phyloP scores from a whole-genome alignment of 2,113 vertebrate genomes.

The Poicephalus meyeri region DNA sequence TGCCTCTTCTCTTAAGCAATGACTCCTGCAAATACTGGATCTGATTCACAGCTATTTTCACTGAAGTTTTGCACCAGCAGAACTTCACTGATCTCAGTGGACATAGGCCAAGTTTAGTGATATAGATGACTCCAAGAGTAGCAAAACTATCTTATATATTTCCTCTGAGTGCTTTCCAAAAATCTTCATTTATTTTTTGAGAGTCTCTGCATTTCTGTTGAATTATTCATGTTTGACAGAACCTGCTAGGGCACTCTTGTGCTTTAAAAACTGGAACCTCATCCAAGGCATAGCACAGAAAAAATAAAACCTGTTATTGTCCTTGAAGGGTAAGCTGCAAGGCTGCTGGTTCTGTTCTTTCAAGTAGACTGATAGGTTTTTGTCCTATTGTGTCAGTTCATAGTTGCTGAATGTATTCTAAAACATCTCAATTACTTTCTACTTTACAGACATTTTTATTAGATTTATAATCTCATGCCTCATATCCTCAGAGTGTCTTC shows the following conservation, averaged over 20 bases:
- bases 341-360: slow-evolving; percentile 8
- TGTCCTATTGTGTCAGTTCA: neutral
- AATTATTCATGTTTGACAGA: slow-evolving; percentile 34
- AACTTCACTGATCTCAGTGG: neutral
- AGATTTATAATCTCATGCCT: slow-evolving; percentile 49
- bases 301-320: neutral
- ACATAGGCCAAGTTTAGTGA: neutral
- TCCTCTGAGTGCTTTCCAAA: neutral
- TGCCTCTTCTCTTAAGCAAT: neutral
- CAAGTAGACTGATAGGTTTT: slow-evolving; percentile 16
- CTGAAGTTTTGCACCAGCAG: neutral
- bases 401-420: slow-evolving; percentile 11
- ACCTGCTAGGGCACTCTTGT: neutral
- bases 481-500: slow-evolving; percentile 29
- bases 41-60: neutral
- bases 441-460: slow-evolving; percentile 55
- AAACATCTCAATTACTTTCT: slow-evolving; percentile 56
- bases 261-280: slow-evolving; percentile 23
- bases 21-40: neutral
- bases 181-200: neutral
- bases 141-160: neutral
- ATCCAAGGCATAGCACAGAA: slow-evolving; percentile 16
- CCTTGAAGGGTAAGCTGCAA: slow-evolving; percentile 31
- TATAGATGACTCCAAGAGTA: neutral
- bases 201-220: neutral